phyloP scores from a whole-genome alignment of 2,888 invertebrate species.

The Stegana nigrithorax region DNA sequence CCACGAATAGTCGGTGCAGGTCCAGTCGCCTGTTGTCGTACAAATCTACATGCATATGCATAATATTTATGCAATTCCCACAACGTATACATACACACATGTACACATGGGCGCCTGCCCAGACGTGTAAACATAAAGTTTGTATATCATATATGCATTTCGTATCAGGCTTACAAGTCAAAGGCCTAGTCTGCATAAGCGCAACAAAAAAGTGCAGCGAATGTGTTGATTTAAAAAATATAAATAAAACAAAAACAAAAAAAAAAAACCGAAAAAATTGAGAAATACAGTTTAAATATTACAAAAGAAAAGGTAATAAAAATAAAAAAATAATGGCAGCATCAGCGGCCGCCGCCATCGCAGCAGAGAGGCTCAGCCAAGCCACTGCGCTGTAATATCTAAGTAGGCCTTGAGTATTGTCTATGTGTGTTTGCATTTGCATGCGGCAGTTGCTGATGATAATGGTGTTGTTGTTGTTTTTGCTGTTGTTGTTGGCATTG shows the following conservation, averaged over 20 bases:
- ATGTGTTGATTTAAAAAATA: not conserved
- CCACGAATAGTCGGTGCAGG: no score
- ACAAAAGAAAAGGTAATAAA: conserved; percentile 17
- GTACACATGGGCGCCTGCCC: not conserved
- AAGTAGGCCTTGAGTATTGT: conserved; percentile 5
- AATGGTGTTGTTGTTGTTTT: not conserved
- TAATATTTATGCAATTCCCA: no score
- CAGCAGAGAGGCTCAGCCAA: no score
- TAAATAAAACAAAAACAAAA: no score
- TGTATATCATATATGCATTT: no score
- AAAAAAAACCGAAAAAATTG: no score
- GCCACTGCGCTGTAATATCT: no score
- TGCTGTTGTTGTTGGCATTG: not conserved
- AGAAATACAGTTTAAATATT: conserved; percentile 17
- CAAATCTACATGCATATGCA: no score
- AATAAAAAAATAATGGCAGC: not conserved
- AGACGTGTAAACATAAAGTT: no score
- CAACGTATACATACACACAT: not conserved
- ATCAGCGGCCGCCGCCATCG: not conserved
- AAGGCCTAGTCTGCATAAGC: not conserved
- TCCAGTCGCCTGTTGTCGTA: no score
- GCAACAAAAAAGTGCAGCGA: not conserved
- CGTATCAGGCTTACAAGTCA: no score
- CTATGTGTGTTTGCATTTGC: not conserved
- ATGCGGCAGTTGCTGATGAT: not conserved